Evolutionary conservation across 2,888 invertebrate species (phyloP).

Genomic region (Mythimna ferrago): DNA sequence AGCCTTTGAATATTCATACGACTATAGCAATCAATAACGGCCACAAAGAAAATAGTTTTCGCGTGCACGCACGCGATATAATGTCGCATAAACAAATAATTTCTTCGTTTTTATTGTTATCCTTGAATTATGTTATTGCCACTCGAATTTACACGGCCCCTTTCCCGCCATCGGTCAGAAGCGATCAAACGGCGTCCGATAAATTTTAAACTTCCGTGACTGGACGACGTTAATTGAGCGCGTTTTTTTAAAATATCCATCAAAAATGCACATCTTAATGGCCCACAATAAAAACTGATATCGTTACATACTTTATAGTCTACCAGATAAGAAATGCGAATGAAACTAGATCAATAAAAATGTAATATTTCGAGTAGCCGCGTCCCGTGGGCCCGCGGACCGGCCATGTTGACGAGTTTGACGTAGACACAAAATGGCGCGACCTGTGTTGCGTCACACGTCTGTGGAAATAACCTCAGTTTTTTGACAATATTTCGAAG

Average conservation of each 20-base stretch:
- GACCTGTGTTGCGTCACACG: slow-evolving; percentile 69
- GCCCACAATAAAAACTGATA: slow-evolving; percentile 81
- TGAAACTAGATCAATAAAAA: slow-evolving; percentile 76
- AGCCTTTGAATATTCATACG: slow-evolving; percentile 90
- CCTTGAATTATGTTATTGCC: slow-evolving; percentile 80
- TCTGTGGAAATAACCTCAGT: slow-evolving; percentile 76
- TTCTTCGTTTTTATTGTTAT: slow-evolving; percentile 86
- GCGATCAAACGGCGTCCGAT: slow-evolving; percentile 81
- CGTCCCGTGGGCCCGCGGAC: slow-evolving; percentile 31
- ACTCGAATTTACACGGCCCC: slow-evolving; percentile 77
- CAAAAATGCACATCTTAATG: slow-evolving; percentile 88
- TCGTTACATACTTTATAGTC: slow-evolving; percentile 78
- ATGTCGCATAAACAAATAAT: slow-evolving; percentile 90
- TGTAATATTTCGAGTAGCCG: slow-evolving; percentile 63
- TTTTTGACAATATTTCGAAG: slow-evolving; percentile 83
- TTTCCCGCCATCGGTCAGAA: slow-evolving; percentile 71
- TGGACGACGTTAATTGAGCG: slow-evolving; percentile 85
- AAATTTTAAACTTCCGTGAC: slow-evolving; percentile 87
- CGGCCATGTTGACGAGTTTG: slow-evolving; percentile 75
- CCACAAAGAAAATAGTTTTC: slow-evolving; percentile 89
- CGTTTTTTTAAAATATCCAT: slow-evolving; percentile 83
- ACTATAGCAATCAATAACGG: slow-evolving; percentile 89
- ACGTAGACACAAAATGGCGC: slow-evolving; percentile 78
- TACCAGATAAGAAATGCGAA: slow-evolving; percentile 73
- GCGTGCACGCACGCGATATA: slow-evolving; percentile 89